These are phyloP conservation scores for Hofmannophila pseudospretella DNA, from an alignment of 2,888 invertebrate genomes.

Conservation along the genomic window DNA sequence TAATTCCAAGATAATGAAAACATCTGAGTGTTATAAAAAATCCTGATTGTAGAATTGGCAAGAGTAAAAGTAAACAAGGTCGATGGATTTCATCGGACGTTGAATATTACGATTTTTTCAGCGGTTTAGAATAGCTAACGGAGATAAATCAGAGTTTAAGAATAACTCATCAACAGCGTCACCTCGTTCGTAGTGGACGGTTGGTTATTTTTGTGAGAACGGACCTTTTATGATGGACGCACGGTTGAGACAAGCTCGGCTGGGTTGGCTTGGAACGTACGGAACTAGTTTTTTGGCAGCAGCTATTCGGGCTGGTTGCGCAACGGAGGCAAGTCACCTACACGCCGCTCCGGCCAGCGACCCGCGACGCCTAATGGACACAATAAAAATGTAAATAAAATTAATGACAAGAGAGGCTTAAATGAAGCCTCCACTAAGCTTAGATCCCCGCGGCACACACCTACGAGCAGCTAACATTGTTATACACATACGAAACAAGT, in stretches of 20 bases:
- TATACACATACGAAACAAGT: too few relatives aligned
- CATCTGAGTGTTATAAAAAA: conserved; percentile 11
- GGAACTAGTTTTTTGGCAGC: conserved; percentile 69
- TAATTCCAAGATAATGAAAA: conserved; percentile 11
- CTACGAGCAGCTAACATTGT: too few relatives aligned
- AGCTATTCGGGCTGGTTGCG: conserved; percentile 61
- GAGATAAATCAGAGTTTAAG: conserved; percentile 2
- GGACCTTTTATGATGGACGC: conserved; percentile 15
- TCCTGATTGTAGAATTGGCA: conserved; percentile 30
- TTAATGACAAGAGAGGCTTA: conserved; percentile 46
- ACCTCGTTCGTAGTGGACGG: conserved; percentile 2
- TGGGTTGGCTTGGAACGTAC: conserved; percentile 43
- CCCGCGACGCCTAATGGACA: conserved; percentile 48
- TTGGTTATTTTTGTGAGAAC: conserved; percentile 17
- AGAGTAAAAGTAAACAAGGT: conserved; percentile 25
- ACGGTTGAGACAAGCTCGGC: conserved; percentile 14
- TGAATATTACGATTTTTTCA: neutral
- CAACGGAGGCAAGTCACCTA: conserved; percentile 51
- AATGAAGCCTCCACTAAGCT: conserved; percentile 26
- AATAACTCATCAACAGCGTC: neutral
- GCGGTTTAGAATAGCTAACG: neutral
- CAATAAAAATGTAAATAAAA: conserved; percentile 64
- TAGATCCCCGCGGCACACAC: conserved; percentile 4
- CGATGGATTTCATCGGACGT: conserved; percentile 14
- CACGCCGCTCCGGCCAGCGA: conserved; percentile 51